Evolutionary conservation across 2,797 vertebrate species (phyloP).

Genomic region (Argya squamiceps): DNA sequence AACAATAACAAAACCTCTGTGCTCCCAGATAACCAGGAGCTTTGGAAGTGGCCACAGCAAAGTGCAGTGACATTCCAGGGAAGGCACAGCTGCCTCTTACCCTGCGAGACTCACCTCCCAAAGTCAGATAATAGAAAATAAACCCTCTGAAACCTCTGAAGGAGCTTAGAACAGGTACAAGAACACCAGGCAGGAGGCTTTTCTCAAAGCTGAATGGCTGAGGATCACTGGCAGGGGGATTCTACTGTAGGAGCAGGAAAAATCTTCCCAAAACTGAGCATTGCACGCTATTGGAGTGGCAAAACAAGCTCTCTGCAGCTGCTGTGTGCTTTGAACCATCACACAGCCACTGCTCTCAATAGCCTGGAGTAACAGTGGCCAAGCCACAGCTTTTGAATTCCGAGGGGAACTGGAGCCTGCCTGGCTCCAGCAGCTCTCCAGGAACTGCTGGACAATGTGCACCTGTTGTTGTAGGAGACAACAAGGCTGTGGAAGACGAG

Average conservation of each 20-base stretch:
- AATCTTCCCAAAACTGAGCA: background rate
- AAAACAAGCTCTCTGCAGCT: background rate
- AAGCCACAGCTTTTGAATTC: background rate
- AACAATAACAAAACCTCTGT: background rate
- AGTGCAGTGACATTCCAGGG: background rate
- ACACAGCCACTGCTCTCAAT: background rate
- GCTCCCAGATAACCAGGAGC: background rate
- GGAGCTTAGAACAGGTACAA: background rate
- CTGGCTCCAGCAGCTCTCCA: background rate
- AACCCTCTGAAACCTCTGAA: background rate
- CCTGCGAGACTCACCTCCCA: background rate
- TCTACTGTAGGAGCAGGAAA: background rate
- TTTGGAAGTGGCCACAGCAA: background rate
- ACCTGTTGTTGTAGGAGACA: background rate
- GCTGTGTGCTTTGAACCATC: background rate
- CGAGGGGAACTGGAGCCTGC: background rate
- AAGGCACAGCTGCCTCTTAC: background rate
- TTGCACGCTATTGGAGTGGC: accelerated
- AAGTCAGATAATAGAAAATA: background rate
- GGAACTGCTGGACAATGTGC: background rate
- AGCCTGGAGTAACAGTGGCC: background rate
- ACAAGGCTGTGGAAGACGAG: background rate
- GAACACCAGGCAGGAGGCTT: background rate
- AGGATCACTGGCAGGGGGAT: background rate
- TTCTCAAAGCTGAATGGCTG: background rate